Evolutionary conservation across 2,888 invertebrate genomes (phyloP), one percentile per base, ranked within the genome.

Genomic region (Stenoptilia bipunctidactyla): DNA sequence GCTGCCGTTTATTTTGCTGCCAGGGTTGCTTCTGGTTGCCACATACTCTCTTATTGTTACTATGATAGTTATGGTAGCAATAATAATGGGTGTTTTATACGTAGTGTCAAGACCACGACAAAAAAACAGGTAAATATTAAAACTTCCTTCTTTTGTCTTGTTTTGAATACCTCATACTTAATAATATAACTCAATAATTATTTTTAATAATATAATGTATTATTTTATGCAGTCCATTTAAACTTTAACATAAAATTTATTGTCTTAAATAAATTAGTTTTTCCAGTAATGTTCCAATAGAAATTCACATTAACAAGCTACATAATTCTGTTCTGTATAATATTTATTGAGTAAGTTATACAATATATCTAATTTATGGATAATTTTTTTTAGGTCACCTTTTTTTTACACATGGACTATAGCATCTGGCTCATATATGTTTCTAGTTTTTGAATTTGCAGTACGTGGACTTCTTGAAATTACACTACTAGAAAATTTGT

Each of bases 341-440:
- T n/a, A n/a, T n/a, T n/a, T n/a, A n/a, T n/a, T n/a, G n/a, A n/a
- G n/a, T n/a, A n/a, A n/a, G n/a, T n/a, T n/a, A n/a, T n/a, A n/a
- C n/a, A n/a, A n/a, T n/a, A n/a, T n/a, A n/a, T n/a, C n/a, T n/a
- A n/a, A n/a, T n/a, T n/a, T n/a, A n/a, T n/a, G n/a, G n/a, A n/a
- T n/a, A n/a, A n/a, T 40, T 30, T 2, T 34, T 72, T 70, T n/a
- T 59, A 85, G 88, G 43, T 90, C 92, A 1, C 88, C 89, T 56
- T 93, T 94, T 66, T 93, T 93, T 64, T 85, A 88, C 45, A 86
- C 89, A 49, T 93, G 93, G 93, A 86, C 89, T 1, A 58, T 91
- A 34, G 88, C 89, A 35, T 92, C 93, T 8, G 83, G 88, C 2
- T 52, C 89, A 2, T 85, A 86, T 51, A 72, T 93, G 61, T 87